Evolutionary conservation across 2,888 invertebrate genomes (phyloP).

Genomic region (Ectropis crepuscularia): DNA sequence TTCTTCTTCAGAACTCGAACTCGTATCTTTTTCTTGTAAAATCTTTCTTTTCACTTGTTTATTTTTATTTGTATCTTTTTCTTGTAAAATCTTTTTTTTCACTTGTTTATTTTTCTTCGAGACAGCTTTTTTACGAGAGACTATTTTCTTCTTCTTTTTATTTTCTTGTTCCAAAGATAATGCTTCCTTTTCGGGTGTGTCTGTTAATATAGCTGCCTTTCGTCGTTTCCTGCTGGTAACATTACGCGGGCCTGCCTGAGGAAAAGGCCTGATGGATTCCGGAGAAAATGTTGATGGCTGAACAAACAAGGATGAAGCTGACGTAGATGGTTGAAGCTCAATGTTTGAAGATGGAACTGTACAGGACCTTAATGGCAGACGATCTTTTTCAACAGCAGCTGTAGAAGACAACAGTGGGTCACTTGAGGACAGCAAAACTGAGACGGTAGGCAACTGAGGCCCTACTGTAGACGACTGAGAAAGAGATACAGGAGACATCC

Average conservation of each 20-base stretch:
- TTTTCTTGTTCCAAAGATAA: conserved; percentile 7
- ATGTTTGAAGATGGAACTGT: too few relatives aligned
- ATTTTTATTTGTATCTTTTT: conserved; percentile 36
- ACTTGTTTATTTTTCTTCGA: conserved; percentile 33
- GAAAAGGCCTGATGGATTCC: conserved; percentile 43
- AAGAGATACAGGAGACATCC: too few relatives aligned
- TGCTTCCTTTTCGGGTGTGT: conserved; percentile 38
- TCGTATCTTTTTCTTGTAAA: conserved; percentile 39
- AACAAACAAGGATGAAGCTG: conserved; percentile 9
- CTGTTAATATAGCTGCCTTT: conserved; percentile 39
- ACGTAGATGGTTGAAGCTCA: conserved; percentile 36
- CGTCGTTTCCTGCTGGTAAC: conserved; percentile 40
- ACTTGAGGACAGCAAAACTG: too few relatives aligned
- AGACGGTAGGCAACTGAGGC: too few relatives aligned
- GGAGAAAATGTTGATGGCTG: conserved; percentile 43
- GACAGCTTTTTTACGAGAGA: too few relatives aligned
- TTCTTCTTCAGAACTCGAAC: conserved; percentile 44
- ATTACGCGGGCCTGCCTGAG: conserved; percentile 34
- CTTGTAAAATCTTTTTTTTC: conserved; percentile 5
- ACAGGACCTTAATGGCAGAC: too few relatives aligned
- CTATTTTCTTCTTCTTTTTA: too few relatives aligned
- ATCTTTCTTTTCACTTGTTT: conserved; percentile 36
- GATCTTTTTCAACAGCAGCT: too few relatives aligned
- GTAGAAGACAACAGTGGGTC: too few relatives aligned
- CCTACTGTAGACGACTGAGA: too few relatives aligned